Conservation (phyloP, 2,888 invertebrate species). For the Macrostomum cliftonense region DNA sequence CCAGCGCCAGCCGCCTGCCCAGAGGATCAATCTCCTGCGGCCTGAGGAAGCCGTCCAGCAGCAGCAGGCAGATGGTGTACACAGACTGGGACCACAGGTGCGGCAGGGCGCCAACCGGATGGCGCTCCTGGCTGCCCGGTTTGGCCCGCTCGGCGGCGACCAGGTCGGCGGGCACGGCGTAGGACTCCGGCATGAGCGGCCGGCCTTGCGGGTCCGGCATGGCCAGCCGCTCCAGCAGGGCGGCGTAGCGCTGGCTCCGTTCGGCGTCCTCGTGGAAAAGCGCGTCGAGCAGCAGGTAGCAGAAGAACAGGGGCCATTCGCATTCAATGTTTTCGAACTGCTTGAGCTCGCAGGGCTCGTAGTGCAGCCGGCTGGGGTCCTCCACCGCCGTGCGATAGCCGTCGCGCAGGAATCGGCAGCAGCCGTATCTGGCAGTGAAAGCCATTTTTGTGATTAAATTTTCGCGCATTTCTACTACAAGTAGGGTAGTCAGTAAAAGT, state of each 20-base stretch:
- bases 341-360: constrained; percentile 88
- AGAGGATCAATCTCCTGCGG: constrained; percentile 92
- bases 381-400: constrained; percentile 60
- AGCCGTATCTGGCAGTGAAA: constrained; percentile 52
- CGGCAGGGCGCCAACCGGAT: constrained; percentile 70
- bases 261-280: constrained; percentile 70
- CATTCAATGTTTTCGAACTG: constrained; percentile 98
- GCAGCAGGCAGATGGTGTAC: constrained; percentile 73
- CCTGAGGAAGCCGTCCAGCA: constrained; percentile 80
- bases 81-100: constrained; percentile 96
- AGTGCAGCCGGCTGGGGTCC: constrained; percentile 52
- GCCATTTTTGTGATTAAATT: no score
- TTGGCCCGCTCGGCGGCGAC: constrained; percentile 58
- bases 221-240: constrained; percentile 5
- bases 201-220: no score
- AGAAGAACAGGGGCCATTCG: constrained; percentile 93
- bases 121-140: constrained; percentile 68
- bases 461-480: no score
- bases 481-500: no score
- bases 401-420: constrained; percentile 73
- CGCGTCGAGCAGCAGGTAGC: constrained; percentile 75
- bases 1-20: constrained; percentile 62
- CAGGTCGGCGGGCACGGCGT: constrained; percentile 58
- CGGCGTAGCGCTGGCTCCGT: constrained; percentile 47
- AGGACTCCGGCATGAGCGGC: constrained; percentile 67